Base-by-base conservation (phyloP, 2,113 vertebrate genomes). In the Serinus canaria region DNA sequence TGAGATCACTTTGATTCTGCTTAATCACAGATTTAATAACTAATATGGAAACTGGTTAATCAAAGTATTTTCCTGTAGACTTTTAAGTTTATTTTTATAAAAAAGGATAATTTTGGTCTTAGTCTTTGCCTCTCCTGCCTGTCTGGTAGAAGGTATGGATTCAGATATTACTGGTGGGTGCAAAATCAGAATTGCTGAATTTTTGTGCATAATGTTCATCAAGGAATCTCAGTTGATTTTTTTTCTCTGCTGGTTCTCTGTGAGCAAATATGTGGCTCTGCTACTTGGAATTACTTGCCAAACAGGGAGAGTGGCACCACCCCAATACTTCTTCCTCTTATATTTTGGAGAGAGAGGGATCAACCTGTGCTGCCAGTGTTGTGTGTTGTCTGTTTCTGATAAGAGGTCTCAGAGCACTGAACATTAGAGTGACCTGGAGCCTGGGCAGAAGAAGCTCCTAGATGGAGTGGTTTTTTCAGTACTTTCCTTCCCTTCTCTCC, bases 1-100 rank as follows among this genome's bases (percentile, higher is more conserved):
- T 99, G 97, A 97, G 92, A 33, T 62, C 11, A 24, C 79, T 58
- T 53, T 21, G 15, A 11, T 31, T 69, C 58, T 92, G 44, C 49
- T 31, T 59, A 33, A 59, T 58, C 11, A 10, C 1, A 5, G 37
- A 31, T 44, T 59, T 24, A 43, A 20, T 27, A 79, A n/a, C 85
- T 46, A 37, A 24, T 33, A 58, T 41, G 44, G 27, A 76, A 77
- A 75, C 11, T 15, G 10, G 11, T 63, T 70, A n/a, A 66, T 58
- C 30, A 43, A 20, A 31, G 46, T 30, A 15, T 74, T 69, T 88
- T 83, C 30, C 27, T 52, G 5, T 67, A 39, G 44, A 50, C 16
- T 23, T 89, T 15, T 47, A 60, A 83, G 22, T 35, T 69, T 73
- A 27, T 72, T 86, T 89, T 30, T 37, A 75, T 68, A 89, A 74